These are phyloP conservation scores for Sipunculus nudus DNA, from an alignment of 2,888 invertebrate species.

Conservation along the genomic window DNA sequence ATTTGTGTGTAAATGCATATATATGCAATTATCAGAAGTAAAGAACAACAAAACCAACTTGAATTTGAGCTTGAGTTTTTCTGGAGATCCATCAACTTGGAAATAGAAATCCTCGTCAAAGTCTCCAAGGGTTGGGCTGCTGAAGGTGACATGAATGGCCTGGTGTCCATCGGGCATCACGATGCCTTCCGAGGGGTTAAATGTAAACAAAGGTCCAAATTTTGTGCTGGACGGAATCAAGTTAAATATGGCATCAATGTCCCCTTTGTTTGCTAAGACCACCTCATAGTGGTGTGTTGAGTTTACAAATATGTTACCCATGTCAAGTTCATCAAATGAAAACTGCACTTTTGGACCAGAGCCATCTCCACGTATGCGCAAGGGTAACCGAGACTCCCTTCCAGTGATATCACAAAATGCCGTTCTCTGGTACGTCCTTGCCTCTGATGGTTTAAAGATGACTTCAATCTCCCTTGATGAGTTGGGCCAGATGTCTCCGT, in stretches of 20 bases:
- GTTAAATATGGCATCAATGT: constrained; percentile 65
- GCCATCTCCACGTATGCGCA: constrained; percentile 64
- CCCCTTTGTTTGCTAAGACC: constrained; percentile 65
- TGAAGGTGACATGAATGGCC: constrained; percentile 62
- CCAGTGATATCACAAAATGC: constrained; percentile 67
- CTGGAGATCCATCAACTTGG: constrained; percentile 63
- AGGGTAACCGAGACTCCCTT: constrained; percentile 62
- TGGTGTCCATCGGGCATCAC: constrained; percentile 65
- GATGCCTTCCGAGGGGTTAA: constrained; percentile 64
- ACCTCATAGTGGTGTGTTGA: constrained; percentile 65
- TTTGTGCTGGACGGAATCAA: constrained; percentile 54
- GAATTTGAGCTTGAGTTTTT: constrained; percentile 54
- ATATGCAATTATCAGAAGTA: no score
- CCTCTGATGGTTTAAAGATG: constrained; percentile 63
- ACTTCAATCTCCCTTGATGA: constrained; percentile 61
- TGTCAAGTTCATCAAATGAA: constrained; percentile 62
- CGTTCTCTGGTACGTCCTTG: constrained; percentile 59
- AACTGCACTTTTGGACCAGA: constrained; percentile 65
- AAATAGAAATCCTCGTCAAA: constrained; percentile 64
- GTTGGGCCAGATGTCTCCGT: constrained; percentile 67
- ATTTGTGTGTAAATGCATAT: no score
- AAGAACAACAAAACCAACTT: constrained; percentile 45
- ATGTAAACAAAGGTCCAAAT: constrained; percentile 63
- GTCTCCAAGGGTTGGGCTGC: constrained; percentile 61
- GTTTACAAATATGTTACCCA: constrained; percentile 66